Conservation (phyloP, 2,888 invertebrate genomes). For the Spilosoma lubricipeda region DNA sequence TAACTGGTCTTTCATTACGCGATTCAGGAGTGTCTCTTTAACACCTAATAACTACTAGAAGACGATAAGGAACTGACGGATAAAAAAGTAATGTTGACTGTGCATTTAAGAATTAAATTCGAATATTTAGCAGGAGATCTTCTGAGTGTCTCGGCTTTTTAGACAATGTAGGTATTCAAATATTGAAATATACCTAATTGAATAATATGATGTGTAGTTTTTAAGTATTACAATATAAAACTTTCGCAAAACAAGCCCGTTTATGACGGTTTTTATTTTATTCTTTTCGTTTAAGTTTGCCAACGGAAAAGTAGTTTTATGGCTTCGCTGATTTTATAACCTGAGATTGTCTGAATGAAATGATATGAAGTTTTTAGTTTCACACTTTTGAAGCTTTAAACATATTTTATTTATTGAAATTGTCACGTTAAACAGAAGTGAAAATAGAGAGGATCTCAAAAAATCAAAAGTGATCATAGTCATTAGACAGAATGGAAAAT, state of each 20-base stretch:
- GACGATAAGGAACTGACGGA: not conserved
- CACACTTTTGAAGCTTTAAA: not conserved
- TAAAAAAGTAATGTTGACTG: too few species aligned
- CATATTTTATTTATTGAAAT: not conserved
- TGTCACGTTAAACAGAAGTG: not conserved
- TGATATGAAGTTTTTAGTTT: not conserved
- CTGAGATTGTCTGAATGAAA: too few species aligned
- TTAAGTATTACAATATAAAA: conserved; percentile 6
- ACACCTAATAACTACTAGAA: too few species aligned
- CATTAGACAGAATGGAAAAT: too few species aligned
- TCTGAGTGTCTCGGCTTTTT: not conserved
- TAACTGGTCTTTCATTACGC: not conserved
- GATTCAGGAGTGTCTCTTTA: not conserved
- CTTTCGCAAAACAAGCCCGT: not conserved
- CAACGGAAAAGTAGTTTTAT: conserved; percentile 11
- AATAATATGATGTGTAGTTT: not conserved
- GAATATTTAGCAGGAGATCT: not conserved
- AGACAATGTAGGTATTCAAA: not conserved
- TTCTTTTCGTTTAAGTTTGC: conserved; percentile 7
- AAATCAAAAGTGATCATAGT: not conserved
- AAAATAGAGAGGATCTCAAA: not conserved
- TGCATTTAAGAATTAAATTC: not conserved
- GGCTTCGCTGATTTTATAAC: conserved; percentile 14
- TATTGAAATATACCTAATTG: not conserved
- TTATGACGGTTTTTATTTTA: conserved; percentile 11